phyloP scores from a whole-genome alignment of 2,888 invertebrate species.

The Phrixothrix hirtus region DNA sequence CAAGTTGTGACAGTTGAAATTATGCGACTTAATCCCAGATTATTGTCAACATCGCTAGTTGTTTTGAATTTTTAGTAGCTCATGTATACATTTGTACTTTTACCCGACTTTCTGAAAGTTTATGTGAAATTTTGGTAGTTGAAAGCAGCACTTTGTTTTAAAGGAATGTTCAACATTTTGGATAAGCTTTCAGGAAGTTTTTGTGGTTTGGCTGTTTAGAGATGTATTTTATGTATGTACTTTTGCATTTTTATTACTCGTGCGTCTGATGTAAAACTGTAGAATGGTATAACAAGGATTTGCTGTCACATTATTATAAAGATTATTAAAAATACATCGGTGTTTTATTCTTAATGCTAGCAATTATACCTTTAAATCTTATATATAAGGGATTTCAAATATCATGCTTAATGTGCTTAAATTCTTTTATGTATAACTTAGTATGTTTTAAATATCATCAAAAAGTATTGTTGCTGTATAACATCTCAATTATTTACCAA shows the following conservation, averaged over 20 bases:
- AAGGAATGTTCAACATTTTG: too few species aligned
- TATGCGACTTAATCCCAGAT: too few species aligned
- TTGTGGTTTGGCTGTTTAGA: conserved; percentile 29
- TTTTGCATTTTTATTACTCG: conserved; percentile 37
- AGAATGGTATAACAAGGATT: conserved; percentile 34
- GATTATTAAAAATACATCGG: conserved; percentile 21
- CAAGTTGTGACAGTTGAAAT: too few species aligned
- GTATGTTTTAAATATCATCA: too few species aligned
- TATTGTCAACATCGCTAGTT: conserved; percentile 11
- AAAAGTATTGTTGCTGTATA: too few species aligned
- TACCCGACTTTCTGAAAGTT: conserved; percentile 8
- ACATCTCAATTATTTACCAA: too few species aligned
- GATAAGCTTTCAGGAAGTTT: conserved; percentile 6
- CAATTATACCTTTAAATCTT: conserved; percentile 1
- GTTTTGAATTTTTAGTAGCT: conserved; percentile 13
- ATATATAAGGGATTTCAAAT: too few species aligned
- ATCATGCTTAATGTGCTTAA: background rate
- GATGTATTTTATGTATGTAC: conserved; percentile 27
- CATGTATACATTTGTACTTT: conserved; percentile 18
- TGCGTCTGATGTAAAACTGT: conserved; percentile 41
- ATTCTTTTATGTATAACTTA: background rate
- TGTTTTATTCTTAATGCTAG: conserved; percentile 12
- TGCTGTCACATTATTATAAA: conserved; percentile 32
- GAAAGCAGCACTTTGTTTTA: too few species aligned
- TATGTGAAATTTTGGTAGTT: conserved; percentile 6